A percentile compares a stretch with the other conserved stretches of the same genome.
Conservation (phyloP, 2,888 invertebrate species). For the Trachelus stipa region DNA sequence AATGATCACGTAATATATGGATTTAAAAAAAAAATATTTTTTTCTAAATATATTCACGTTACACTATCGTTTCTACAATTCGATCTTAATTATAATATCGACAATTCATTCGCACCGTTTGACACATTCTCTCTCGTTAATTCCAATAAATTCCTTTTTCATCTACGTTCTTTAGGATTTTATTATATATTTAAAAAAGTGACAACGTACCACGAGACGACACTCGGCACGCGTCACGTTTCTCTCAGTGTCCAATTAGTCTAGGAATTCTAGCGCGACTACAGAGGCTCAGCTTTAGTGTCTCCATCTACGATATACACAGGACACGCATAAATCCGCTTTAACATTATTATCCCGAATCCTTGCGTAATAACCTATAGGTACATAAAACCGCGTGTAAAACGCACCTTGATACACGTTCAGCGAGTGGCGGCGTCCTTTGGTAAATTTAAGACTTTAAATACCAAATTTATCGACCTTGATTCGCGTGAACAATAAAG, state of each 20-base stretch:
- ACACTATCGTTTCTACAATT: neutral
- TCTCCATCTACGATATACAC: neutral
- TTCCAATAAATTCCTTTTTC: neutral
- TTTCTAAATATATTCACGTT: too few relatives aligned
- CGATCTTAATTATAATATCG: neutral
- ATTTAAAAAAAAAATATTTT: neutral
- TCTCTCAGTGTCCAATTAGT: neutral
- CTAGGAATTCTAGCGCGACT: slow-evolving; percentile 17
- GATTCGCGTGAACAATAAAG: neutral
- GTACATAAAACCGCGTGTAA: neutral
- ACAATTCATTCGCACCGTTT: neutral
- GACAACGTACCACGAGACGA: neutral
- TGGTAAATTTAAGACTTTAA: neutral
- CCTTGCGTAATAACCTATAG: neutral
- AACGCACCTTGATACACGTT: neutral
- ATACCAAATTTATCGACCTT: neutral
- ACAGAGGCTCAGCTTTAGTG: slow-evolving; percentile 10
- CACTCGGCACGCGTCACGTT: neutral
- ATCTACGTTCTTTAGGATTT: neutral
- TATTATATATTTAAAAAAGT: neutral
- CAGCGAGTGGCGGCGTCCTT: neutral
- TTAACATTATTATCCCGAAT: neutral
- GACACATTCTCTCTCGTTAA: neutral
- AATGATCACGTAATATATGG: neutral
- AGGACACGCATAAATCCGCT: neutral